Base-by-base conservation (phyloP, 2,888 invertebrate genomes). In the Apotomis betuletana region DNA sequence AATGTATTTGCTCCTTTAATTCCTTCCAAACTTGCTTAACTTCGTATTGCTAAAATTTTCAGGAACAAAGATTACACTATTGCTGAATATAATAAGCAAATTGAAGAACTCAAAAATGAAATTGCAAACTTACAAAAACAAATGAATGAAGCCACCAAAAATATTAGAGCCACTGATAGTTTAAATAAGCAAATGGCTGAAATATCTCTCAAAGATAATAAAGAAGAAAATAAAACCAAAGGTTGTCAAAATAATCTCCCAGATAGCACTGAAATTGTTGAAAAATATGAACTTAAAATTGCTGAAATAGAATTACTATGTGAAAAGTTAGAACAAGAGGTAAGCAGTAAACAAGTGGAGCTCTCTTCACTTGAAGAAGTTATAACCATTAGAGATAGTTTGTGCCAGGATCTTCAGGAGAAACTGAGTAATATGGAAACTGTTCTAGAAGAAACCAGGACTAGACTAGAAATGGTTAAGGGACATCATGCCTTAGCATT, bases 381-480 rank as follows among this genome's bases (percentile, higher is more conserved):
- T n/a, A 92, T 93, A 65, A 86, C 81, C 38, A 90, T 93, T 12
- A 83, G 93, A 74, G 93, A 93, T 75, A 91, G 89, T 74, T 80
- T 93, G 49, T 93, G 93, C 76, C 86, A 91, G 77, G 93, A 93
- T 78, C 83, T 93, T 12, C 93, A 93, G 78, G 85, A 88, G 41
- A 93, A 93, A 83, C 80, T 93, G 27, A 88, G 88, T 54, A 83
- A 83, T 74, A 83, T 85, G 67, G 92, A 92, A 82, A 82, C 79
- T 64, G 80, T 81, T 63, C 76, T 92, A 27, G 90, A 90, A 62
- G 91, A 93, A 84, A 88, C 89, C n/a, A 83, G 81, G 58, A 90
- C 92, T 78, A 86, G 92, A 73, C 83, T 93, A 54, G 92, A 93
- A 83, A 91, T 93, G 91, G 92, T 94, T 1, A 93, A 93, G 81